Evolutionary conservation across 2,797 vertebrate species (phyloP), one percentile per base, ranked within the genome.

Genomic region (Cichlasoma orientale): DNA sequence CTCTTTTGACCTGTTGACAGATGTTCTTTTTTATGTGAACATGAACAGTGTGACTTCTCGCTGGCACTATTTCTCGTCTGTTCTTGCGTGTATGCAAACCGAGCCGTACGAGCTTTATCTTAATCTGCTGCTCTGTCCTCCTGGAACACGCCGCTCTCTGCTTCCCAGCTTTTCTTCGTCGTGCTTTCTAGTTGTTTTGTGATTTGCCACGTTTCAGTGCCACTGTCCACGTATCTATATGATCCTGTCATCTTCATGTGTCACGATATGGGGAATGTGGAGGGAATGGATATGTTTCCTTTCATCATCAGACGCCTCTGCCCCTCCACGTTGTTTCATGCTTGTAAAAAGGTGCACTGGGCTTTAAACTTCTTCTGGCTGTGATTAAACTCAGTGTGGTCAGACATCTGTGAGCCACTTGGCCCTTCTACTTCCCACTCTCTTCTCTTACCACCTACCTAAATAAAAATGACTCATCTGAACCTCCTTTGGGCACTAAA

Each of bases 401-500:
- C 84, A 44, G 55, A 87, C 87, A 69, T 90, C 89, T 89, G 74
- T 47, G 73, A 82, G 80, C 84, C 87, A 82, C 84, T 86, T 79
- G 80, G 88, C 87, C 72, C 27, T 57, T 83, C 75, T 78, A 61
- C 76, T 82, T 82, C 52, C 74, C 71, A 50, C 47, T 89, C 52
- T 88, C 77, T 83, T 78, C 82, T 84, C 71, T 78, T 79, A 58
- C 86, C 75, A 80, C 84, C 78, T 77, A 74, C 82, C 83, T 63
- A 56, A 70, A 78, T 75, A 77, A 78, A 52, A 88, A 82, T 90
- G 89, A 89, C 80, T 94, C 86, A 87, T 88, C 72, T 82, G 33
- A 84, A 74, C 52, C 58, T 41, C 58, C 73, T 79, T 27, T 12
- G 27, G 86, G 70, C 71, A 2, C 74, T 80, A 47, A 77, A 87